Conservation (phyloP, 1,140 invertebrate genomes). For the Marisa cornuarietis region DNA sequence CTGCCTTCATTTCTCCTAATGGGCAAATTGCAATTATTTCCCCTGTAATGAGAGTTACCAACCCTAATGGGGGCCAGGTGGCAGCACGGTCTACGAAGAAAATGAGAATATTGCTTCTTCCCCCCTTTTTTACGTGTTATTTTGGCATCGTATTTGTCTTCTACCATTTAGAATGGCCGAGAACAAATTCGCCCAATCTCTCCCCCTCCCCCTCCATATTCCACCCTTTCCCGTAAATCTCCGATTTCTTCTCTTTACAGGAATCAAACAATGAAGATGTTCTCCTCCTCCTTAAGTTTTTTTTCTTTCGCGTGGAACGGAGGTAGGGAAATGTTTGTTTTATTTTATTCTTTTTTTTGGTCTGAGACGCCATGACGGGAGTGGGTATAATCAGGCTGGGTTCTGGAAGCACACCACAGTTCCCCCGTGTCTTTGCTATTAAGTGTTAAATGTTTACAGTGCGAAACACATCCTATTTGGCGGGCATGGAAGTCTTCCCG, state of each 20-base stretch:
- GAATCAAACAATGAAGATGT: no score
- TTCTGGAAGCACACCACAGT: conserved; percentile 15
- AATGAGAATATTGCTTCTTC: not conserved
- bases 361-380: not conserved
- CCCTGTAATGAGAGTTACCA: conserved; percentile 25
- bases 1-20: conserved; percentile 25
- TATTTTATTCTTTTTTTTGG: not conserved
- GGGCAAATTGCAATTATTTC: conserved; percentile 36
- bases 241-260: not conserved
- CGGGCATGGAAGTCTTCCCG: no score
- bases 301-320: no score
- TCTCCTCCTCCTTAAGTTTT: no score
- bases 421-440: conserved; percentile 7
- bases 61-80: conserved; percentile 33
- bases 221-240: not conserved
- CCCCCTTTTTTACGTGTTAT: conserved; percentile 1
- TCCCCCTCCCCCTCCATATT: not conserved
- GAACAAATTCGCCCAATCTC: not conserved
- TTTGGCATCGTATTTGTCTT: conserved; percentile 10
- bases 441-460: conserved; percentile 21
- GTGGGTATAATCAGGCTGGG: conserved; percentile 17
- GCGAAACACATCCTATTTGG: not conserved
- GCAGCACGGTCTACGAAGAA: conserved; percentile 5
- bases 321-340: no score
- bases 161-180: not conserved